Conservation (phyloP, 2,888 invertebrate genomes). For the Watsonalla binaria region DNA sequence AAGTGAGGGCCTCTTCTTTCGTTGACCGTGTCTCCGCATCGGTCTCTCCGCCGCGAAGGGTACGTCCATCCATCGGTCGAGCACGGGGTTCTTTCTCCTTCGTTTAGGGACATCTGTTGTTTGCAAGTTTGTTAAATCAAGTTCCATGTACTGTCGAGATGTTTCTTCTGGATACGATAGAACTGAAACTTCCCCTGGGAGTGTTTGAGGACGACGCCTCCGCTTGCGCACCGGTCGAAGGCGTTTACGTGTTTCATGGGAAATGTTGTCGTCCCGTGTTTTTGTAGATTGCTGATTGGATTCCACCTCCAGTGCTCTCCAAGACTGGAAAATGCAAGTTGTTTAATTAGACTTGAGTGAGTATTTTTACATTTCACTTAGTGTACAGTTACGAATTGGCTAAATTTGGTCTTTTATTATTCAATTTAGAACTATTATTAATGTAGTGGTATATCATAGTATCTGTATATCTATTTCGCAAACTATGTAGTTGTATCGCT, state of each 20-base stretch:
- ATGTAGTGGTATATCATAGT: too few species aligned
- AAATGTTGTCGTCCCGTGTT: slow-evolving; percentile 50
- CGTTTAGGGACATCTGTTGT: slow-evolving; percentile 42
- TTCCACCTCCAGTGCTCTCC: slow-evolving; percentile 66
- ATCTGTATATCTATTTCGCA: too few species aligned
- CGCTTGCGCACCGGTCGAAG: slow-evolving; percentile 77
- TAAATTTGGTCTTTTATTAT: not conserved
- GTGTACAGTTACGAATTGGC: not conserved
- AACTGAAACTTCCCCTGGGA: slow-evolving; percentile 32
- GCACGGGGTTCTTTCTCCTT: slow-evolving; percentile 52
- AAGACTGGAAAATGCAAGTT: slow-evolving; percentile 61
- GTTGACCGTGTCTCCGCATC: slow-evolving; percentile 49
- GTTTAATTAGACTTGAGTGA: not conserved
- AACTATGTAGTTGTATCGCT: too few species aligned
- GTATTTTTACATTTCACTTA: not conserved
- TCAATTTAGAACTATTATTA: too few species aligned
- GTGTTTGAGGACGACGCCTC: slow-evolving; percentile 77
- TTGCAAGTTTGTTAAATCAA: slow-evolving; percentile 30
- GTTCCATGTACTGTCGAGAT: slow-evolving; percentile 30
- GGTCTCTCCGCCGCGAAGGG: slow-evolving; percentile 47
- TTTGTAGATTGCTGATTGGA: slow-evolving; percentile 34
- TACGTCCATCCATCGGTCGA: slow-evolving; percentile 57
- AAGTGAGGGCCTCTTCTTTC: slow-evolving; percentile 49
- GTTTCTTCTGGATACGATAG: slow-evolving; percentile 37
- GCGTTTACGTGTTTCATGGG: slow-evolving; percentile 56